These are phyloP conservation scores for Campopleginae sp. DNA, from an alignment of 2,888 invertebrate species.

Conservation along the genomic window DNA sequence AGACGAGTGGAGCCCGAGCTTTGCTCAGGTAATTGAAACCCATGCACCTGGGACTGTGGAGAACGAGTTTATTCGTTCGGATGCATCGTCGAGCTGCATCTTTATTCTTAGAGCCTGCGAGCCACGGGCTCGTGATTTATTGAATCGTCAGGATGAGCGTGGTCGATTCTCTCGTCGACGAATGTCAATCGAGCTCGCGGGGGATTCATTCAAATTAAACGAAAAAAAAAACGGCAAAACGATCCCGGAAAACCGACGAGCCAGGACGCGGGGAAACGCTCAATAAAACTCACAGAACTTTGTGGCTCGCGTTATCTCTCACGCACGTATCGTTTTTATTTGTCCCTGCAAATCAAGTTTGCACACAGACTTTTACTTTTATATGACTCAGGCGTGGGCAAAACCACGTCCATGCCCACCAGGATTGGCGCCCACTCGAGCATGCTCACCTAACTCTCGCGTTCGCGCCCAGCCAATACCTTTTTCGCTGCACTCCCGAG, in stretches of 20 bases:
- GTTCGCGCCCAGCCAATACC: constrained; percentile 62
- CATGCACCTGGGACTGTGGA: constrained; percentile 24
- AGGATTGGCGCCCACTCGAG: constrained; percentile 75
- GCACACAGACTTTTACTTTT: constrained; percentile 78
- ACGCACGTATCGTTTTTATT: constrained; percentile 48
- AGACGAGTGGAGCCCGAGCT: constrained; percentile 25
- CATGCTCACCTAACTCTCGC: constrained; percentile 64
- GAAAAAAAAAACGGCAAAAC: constrained; percentile 7
- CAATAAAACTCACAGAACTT: constrained; percentile 26
- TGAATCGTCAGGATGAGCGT: neutral
- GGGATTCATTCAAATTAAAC: constrained; percentile 20
- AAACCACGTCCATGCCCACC: constrained; percentile 75
- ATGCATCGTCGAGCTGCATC: constrained; percentile 12
- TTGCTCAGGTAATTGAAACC: constrained; percentile 49
- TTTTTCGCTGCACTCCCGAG: constrained; percentile 51
- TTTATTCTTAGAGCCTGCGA: neutral
- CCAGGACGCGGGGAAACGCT: constrained; percentile 35
- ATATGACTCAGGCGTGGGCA: constrained; percentile 77
- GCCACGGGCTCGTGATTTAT: neutral
- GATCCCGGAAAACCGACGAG: constrained; percentile 17
- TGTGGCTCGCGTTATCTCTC: constrained; percentile 39
- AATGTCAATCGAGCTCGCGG: constrained; percentile 16
- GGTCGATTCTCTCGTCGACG: neutral
- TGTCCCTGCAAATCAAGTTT: constrained; percentile 66
- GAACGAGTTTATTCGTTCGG: constrained; percentile 51